phyloP scores from a whole-genome alignment of 2,113 vertebrate species.

The Furnarius figulus region DNA sequence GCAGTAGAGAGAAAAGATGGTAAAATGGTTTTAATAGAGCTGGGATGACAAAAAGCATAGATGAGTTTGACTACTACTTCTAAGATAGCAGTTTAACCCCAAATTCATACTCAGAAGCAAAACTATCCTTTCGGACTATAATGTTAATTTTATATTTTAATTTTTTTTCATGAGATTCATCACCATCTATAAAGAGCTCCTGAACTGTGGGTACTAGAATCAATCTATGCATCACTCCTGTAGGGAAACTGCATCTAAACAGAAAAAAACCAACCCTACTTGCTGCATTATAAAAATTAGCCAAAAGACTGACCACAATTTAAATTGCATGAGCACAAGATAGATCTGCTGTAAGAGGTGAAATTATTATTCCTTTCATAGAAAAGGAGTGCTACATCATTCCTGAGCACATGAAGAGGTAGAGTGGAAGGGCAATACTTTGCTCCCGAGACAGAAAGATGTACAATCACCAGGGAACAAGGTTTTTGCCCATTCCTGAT shows the following conservation, averaged over 20 bases:
- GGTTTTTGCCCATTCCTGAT: not conserved
- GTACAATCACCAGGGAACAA: not conserved
- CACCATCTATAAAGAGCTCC: fast-evolving
- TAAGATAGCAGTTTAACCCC: not conserved
- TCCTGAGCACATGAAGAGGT: not conserved
- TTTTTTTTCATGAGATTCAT: not conserved
- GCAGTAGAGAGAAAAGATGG: not conserved
- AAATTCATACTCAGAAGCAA: not conserved
- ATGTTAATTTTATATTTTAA: not conserved
- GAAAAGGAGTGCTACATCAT: not conserved
- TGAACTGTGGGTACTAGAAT: not conserved
- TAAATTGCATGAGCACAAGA: not conserved
- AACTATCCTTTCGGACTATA: not conserved
- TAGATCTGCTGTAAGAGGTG: not conserved
- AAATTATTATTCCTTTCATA: not conserved
- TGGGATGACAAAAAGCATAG: not conserved
- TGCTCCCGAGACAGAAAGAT: not conserved
- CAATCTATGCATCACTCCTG: not conserved
- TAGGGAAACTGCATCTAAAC: not conserved
- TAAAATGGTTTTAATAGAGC: not conserved
- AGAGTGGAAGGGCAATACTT: not conserved
- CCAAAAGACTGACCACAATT: not conserved
- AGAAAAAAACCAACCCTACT: not conserved
- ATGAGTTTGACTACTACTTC: not conserved
- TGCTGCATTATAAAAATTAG: not conserved